A percentile compares a stretch with the other conserved stretches of the same genome.
phyloP scores from a whole-genome alignment of 64 coral and sea anemone genomes.

The Pachyseris speciosa region DNA sequence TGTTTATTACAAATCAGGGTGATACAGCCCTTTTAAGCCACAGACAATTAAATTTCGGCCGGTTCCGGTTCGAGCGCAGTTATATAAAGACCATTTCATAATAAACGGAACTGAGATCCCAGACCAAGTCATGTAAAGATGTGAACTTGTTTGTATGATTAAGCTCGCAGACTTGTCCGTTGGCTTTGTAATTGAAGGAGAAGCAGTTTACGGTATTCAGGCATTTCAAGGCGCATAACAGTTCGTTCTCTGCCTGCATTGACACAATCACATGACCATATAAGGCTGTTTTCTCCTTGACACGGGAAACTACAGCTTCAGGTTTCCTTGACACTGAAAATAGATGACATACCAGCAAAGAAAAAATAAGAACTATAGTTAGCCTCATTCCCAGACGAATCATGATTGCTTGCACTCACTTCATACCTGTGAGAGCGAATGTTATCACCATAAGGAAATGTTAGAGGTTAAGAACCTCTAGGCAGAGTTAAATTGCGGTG shows the following conservation, averaged over 20 bases:
- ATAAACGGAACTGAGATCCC: not conserved
- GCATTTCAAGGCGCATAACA: slow-evolving; percentile 14
- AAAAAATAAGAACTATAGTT: not conserved
- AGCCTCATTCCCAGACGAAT: too few species aligned
- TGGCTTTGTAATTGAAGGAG: slow-evolving; percentile 7
- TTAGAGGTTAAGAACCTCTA: too few species aligned
- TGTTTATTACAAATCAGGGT: too few species aligned
- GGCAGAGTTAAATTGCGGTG: too few species aligned
- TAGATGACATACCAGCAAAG: not conserved
- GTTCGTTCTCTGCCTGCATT: not conserved
- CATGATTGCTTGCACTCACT: not conserved
- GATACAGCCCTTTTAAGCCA: too few species aligned
- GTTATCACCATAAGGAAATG: too few species aligned
- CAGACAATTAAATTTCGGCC: too few species aligned
- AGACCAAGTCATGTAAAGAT: not conserved
- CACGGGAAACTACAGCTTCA: slow-evolving; percentile 16
- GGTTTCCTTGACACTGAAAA: slow-evolving; percentile 3
- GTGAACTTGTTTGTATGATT: slow-evolving; percentile 20
- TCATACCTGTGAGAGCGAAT: too few species aligned
- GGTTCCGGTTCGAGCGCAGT: too few species aligned
- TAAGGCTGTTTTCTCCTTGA: not conserved
- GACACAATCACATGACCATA: slow-evolving; percentile 18
- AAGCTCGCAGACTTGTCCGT: not conserved
- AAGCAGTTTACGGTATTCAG: slow-evolving; percentile 14
- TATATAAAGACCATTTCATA: slow-evolving; percentile 38